Conservation (phyloP, 1,140 invertebrate species). For the Samia ricini region DNA sequence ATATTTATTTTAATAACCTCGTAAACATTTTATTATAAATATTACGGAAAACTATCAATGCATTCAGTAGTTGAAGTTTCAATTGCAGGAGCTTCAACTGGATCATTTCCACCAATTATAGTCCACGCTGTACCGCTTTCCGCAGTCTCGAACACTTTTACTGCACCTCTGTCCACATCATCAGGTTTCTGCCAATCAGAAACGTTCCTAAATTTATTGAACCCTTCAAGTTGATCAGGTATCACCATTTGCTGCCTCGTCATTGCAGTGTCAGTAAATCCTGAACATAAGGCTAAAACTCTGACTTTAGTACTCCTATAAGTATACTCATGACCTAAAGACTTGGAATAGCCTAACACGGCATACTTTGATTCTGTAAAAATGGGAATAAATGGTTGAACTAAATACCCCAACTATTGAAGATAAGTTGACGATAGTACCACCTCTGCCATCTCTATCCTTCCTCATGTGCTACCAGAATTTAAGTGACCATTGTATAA, state of each 20-base stretch:
- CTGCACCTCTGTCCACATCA: conserved; percentile 38
- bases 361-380: conserved; percentile 85
- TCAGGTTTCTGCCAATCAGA: conserved; percentile 39
- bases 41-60: no score
- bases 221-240: conserved; percentile 28
- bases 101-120: neutral
- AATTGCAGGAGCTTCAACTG: neutral
- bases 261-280: conserved; percentile 69
- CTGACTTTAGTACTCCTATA: conserved; percentile 77
- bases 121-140: neutral
- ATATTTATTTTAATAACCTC: no score
- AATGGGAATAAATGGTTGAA: conserved; percentile 79
- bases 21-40: no score
- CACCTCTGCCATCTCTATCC: conserved; percentile 79
- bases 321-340: conserved; percentile 75
- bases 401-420: conserved; percentile 80
- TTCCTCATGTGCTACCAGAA: conserved; percentile 77
- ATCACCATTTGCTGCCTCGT: conserved; percentile 41
- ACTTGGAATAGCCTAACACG: conserved; percentile 76
- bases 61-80: no score
- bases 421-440: conserved; percentile 81
- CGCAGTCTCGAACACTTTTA: conserved; percentile 40
- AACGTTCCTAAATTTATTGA: conserved; percentile 21
- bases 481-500: conserved; percentile 53
- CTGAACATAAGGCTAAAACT: conserved; percentile 76